Conservation (phyloP, 2,888 invertebrate species). For the Cephus rjabovi region DNA sequence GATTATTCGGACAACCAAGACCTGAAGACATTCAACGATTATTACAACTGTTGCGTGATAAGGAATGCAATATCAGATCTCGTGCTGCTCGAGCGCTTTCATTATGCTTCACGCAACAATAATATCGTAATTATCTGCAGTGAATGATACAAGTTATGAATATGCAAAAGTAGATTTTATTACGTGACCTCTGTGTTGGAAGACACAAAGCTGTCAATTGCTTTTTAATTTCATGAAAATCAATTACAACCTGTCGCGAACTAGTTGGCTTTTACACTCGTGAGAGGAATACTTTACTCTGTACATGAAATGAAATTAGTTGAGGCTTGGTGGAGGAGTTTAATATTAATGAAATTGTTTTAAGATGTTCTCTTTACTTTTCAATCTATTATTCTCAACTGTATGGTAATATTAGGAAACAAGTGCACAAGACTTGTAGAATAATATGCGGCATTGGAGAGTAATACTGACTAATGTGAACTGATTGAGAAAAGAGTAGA, state of each 20-base stretch:
- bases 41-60: constrained; percentile 55
- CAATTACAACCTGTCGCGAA: not conserved
- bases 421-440: too few relatives aligned
- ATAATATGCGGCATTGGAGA: too few relatives aligned
- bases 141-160: constrained; percentile 8
- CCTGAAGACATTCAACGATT: constrained; percentile 57
- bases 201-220: not conserved
- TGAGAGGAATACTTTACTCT: not conserved
- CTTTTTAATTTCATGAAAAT: not conserved
- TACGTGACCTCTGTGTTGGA: not conserved
- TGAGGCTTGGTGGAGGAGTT: not conserved
- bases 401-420: too few relatives aligned
- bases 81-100: constrained; percentile 55
- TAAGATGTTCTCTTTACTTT: too few relatives aligned
- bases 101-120: constrained; percentile 39
- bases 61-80: constrained; percentile 49
- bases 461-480: too few relatives aligned
- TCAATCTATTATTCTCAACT: too few relatives aligned
- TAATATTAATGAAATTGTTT: not conserved
- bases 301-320: not conserved
- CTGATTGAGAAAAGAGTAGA: too few relatives aligned
- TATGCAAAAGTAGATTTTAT: not conserved
- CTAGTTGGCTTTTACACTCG: too few relatives aligned
- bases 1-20: constrained; percentile 51
- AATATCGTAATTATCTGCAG: not conserved